Conservation (phyloP, 2,888 invertebrate species). For the Eilema caniola region DNA sequence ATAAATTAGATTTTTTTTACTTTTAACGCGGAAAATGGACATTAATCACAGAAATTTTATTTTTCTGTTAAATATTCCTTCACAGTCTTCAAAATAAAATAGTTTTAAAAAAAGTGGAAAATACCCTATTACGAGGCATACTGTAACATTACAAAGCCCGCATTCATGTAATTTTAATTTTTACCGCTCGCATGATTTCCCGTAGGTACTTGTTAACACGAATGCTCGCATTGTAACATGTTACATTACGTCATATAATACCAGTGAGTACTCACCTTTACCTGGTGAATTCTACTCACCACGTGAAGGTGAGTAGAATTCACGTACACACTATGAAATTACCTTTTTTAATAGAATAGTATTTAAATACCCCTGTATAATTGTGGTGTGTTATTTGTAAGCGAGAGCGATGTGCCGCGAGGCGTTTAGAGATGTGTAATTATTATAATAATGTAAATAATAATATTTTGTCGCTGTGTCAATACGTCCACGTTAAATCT, state of each 20-base stretch:
- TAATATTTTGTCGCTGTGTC: constrained; percentile 78
- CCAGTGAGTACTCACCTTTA: not conserved
- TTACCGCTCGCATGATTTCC: not conserved
- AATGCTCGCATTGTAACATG: not conserved
- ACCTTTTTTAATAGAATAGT: not conserved
- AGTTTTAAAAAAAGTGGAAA: too few species aligned
- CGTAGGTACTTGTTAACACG: not conserved
- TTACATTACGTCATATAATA: not conserved
- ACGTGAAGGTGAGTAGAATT: too few species aligned
- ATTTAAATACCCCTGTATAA: constrained; percentile 11
- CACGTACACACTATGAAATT: too few species aligned
- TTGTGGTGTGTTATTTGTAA: constrained; percentile 30
- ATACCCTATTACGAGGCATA: not conserved
- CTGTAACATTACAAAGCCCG: not conserved
- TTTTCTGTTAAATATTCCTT: too few species aligned
- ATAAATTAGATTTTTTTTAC: too few species aligned
- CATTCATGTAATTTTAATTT: not conserved
- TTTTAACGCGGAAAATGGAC: too few species aligned
- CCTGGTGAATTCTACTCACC: not conserved
- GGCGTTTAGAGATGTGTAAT: constrained; percentile 56
- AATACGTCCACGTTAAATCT: constrained; percentile 83
- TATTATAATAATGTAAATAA: constrained; percentile 63
- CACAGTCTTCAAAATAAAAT: too few species aligned
- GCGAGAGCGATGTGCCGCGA: constrained; percentile 44
- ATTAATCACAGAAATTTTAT: too few species aligned